These are phyloP conservation scores for Herminia tarsipennalis DNA, from an alignment of 2,888 invertebrate genomes.

Conservation along the genomic window DNA sequence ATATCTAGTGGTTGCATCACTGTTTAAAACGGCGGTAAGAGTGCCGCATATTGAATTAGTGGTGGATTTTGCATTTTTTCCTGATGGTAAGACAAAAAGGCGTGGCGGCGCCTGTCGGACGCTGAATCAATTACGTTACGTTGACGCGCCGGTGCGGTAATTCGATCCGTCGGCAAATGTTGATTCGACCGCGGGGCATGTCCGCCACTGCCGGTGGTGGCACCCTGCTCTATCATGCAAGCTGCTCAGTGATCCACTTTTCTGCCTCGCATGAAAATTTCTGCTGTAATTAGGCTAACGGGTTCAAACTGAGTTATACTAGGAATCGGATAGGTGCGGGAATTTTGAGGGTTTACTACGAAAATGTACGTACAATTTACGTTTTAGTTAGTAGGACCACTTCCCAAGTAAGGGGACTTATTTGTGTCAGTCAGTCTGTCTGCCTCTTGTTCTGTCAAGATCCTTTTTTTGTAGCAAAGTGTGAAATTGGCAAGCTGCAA, in stretches of 20 bases:
- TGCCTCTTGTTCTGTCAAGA: no score
- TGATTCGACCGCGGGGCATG: conserved; percentile 77
- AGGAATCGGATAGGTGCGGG: not conserved
- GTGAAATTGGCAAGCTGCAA: no score
- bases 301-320: not conserved
- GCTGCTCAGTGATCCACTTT: conserved; percentile 65
- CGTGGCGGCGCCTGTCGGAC: conserved; percentile 66
- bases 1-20: conserved; percentile 25
- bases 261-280: conserved; percentile 26
- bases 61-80: conserved; percentile 71
- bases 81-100: conserved; percentile 68
- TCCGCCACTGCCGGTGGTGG: conserved; percentile 38
- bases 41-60: conserved; percentile 74
- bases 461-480: no score
- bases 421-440: not conserved
- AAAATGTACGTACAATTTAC: not conserved
- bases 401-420: no score
- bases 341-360: not conserved
- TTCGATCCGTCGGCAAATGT: conserved; percentile 82
- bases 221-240: conserved; percentile 30
- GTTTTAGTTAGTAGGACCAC: no score
- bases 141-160: conserved; percentile 74
- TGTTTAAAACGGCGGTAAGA: conserved; percentile 51
- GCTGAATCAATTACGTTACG: conserved; percentile 80
- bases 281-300: conserved; percentile 25